Evolutionary conservation across 2,113 vertebrate species (phyloP).

Genomic region (Oncorhynchus clarkii): DNA sequence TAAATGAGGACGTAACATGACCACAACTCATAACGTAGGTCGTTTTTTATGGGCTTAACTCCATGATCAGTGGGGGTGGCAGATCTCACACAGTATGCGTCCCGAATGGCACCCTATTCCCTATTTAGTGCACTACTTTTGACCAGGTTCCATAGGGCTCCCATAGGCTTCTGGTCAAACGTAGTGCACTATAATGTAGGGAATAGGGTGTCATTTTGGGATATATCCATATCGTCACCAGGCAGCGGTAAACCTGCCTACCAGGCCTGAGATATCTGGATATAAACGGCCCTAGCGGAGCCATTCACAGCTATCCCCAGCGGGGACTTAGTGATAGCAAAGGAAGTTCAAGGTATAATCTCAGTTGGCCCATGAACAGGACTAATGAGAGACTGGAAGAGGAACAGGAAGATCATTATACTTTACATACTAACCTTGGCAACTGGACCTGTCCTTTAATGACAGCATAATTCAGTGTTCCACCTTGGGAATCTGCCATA

Average conservation of each 20-base stretch:
- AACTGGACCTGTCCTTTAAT: conserved; percentile 78
- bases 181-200: no score
- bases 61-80: conserved; percentile 58
- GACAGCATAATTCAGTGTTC: conserved; percentile 79
- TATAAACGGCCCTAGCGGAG: conserved; percentile 67
- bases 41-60: conserved; percentile 68
- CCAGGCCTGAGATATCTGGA: conserved; percentile 51
- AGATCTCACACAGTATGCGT: conserved; percentile 15
- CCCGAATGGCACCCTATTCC: no score
- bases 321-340: conserved; percentile 62
- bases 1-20: conserved; percentile 67
- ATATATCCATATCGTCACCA: conserved; percentile 29
- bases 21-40: conserved; percentile 60
- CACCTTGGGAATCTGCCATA: conserved; percentile 81
- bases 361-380: conserved; percentile 68
- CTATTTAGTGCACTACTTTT: no score
- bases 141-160: no score
- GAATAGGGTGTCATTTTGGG: conserved; percentile 1
- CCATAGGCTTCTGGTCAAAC: no score
- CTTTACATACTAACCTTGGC: conserved; percentile 84
- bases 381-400: conserved; percentile 75
- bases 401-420: conserved; percentile 71
- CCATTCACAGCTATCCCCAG: conserved; percentile 47
- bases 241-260: conserved; percentile 26
- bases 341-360: conserved; percentile 76